Base-by-base conservation (phyloP, 2,113 vertebrate genomes). In the Channa maculata region DNA sequence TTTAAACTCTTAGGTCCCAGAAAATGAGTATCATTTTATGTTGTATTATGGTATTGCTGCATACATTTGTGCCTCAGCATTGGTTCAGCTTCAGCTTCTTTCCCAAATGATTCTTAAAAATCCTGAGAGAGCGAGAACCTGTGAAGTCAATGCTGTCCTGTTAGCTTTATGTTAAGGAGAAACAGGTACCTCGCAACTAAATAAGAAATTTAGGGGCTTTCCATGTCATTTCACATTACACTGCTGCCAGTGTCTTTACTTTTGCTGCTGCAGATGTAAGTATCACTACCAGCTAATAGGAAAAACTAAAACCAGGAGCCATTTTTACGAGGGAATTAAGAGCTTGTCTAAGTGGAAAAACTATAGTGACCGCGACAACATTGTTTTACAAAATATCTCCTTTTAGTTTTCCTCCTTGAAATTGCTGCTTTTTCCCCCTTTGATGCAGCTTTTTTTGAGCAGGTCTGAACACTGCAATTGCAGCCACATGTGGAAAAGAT, bases 191-290 rank as follows among this genome's bases (percentile, higher is more conserved):
- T 14, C 37, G 41, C 58, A 57, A 38, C 3, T 46, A 10, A 36
- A 24, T 24, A 24, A 0, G 57, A 4, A 58, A 69, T 50, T 34
- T 33, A 65, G 43, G 49, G 2, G 0, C 44, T 72, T 65, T 55
- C 36, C 9, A 14, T 34, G 10, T 24, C 39, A 9, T 52, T 39
- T 51, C 9, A 52, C 70, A 67, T 81, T 6, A n/a, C 65, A 55
- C n/a, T 46, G 12, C 53, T 41, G 24, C 68, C 60, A 15, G n/a
- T 39, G 33, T 52, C 45, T 52, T 10, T 57, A 10, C 65, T 10
- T 58, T 69, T 36, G 55, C 54, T 65, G 52, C 38, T 14, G 53
- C 13, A 34, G 15, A 57, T 43, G 37, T 48, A 59, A 77, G 52
- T 53, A 46, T 38, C 12, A 9, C 34, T 6, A 34, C n/a, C 54